Evolutionary conservation across 2,888 invertebrate species (phyloP), one percentile per base, ranked within the genome.

Genomic region (Bunonema sp.): DNA sequence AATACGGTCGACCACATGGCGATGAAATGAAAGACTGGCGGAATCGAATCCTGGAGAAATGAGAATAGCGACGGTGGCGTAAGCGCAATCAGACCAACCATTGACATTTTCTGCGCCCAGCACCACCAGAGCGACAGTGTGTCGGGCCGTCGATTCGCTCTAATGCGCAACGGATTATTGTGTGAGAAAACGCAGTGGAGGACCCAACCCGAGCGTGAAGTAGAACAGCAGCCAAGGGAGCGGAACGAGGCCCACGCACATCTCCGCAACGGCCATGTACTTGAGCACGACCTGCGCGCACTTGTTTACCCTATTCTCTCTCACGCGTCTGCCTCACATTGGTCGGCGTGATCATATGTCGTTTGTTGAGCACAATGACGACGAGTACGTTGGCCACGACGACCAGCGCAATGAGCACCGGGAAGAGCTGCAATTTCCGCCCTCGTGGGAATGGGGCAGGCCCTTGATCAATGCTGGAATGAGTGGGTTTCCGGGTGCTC

Each of bases 251-350:
- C 86, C 80, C 0, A 88, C 89, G 70, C 87, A 79, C 80, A 87
- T 82, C 72, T 89, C 89, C 56, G 85, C 84, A 3, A 89, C 76
- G 0, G 89, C 88, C 86, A 89, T 89, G n/a, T 82, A 83, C 20
- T 32, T 35, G 23, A 10, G 12, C 10, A 19, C 7, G 15, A 26
- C 12, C 12, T 7, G 12, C 12, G 26, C 12, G 26, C 12, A 8
- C 12, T 26, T 26, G 28, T 26, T 26, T 26, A 26, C 12, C 28
- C 12, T 26, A 8, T 26, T 26, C 8, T 10, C 28, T 7, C 31
- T 31, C 15, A 16, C 12, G 16, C 8, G 12, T 26, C 30, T 37
- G 45, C 2, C 65, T 62, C 26, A 65, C 57, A 37, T 65, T 65
- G 2, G 65, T 65, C 16, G 65, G 60, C 12, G 64, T 59, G 29